A percentile compares a stretch with the other conserved stretches of the same genome.
Evolutionary conservation across 2,797 vertebrate species (phyloP).

Genomic region (Macroramphosus scolopax): DNA sequence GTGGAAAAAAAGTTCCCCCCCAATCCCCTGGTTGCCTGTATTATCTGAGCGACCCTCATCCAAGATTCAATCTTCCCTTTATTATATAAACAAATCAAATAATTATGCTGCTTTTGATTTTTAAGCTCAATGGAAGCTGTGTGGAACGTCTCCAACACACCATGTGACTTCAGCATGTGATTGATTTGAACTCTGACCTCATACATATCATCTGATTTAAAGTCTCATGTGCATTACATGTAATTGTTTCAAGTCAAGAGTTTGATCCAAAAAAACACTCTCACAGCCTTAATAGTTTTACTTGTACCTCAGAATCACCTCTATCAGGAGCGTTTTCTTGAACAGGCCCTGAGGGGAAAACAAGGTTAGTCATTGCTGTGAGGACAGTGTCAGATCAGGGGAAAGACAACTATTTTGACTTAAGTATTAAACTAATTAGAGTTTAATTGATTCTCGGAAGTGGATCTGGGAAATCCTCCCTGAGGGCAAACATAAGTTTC

Average conservation of each 20-base stretch:
- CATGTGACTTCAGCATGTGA: neutral
- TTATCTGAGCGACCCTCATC: no score
- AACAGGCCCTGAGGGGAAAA: slow-evolving; percentile 21
- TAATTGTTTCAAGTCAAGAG: neutral
- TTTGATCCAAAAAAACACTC: neutral
- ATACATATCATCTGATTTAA: slow-evolving; percentile 3
- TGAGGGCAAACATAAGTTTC: slow-evolving; percentile 51
- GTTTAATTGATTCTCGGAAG: slow-evolving; percentile 60
- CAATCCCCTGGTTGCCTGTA: no score
- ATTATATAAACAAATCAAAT: no score
- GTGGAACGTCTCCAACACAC: neutral
- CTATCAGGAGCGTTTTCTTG: no score
- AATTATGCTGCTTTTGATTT: no score
- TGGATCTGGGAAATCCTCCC: slow-evolving; percentile 51
- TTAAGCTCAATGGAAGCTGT: no score
- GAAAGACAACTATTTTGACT: slow-evolving; percentile 36
- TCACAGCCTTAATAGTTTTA: no score
- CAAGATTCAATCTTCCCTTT: no score
- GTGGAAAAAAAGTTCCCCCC: no score
- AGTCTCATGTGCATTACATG: neutral
- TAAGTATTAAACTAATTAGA: slow-evolving; percentile 64
- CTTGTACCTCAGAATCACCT: no score
- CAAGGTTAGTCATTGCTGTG: slow-evolving; percentile 16
- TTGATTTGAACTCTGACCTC: slow-evolving; percentile 8
- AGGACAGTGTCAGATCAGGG: slow-evolving; percentile 50